Percentiles rank a stretch among this genome's conserved stretches.
These are phyloP conservation scores for Laspeyria flexula DNA, from an alignment of 2,888 invertebrate species.

Conservation along the genomic window DNA sequence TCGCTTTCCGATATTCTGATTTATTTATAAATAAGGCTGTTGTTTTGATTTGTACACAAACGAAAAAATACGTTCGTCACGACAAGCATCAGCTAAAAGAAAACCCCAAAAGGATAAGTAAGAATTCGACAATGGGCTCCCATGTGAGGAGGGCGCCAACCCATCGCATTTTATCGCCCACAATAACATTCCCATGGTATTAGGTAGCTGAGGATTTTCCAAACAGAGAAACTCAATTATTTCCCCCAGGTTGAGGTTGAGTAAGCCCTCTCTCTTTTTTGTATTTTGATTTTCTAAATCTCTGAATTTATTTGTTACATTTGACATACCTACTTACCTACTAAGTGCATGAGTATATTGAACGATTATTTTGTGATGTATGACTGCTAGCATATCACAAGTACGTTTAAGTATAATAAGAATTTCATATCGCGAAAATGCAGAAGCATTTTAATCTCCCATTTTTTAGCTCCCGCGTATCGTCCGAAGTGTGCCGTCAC, in stretches of 20 bases:
- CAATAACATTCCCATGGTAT: conserved; percentile 3
- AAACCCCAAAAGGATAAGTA: neutral
- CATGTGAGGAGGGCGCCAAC: neutral
- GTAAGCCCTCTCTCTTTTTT: neutral
- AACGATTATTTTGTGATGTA: too few relatives aligned
- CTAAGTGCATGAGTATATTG: too few relatives aligned
- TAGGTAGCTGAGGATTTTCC: neutral
- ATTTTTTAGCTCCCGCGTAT: conserved; percentile 50
- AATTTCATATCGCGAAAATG: conserved; percentile 16
- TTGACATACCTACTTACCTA: too few relatives aligned
- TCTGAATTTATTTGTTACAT: neutral
- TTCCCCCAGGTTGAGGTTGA: neutral
- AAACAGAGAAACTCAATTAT: conserved; percentile 6
- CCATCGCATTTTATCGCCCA: conserved; percentile 4
- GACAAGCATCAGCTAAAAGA: too few relatives aligned
- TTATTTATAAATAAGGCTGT: too few relatives aligned
- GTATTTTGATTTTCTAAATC: neutral
- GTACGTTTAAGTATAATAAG: too few relatives aligned
- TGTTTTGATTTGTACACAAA: too few relatives aligned
- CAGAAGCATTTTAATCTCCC: conserved; percentile 31
- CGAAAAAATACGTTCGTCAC: too few relatives aligned
- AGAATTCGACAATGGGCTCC: neutral
- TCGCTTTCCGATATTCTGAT: too few relatives aligned
- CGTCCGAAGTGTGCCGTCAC: conserved; percentile 46
- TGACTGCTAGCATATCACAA: too few relatives aligned